These are phyloP conservation scores for Spheniscus humboldti DNA, from an alignment of 2,797 vertebrate genomes.

Conservation along the genomic window DNA sequence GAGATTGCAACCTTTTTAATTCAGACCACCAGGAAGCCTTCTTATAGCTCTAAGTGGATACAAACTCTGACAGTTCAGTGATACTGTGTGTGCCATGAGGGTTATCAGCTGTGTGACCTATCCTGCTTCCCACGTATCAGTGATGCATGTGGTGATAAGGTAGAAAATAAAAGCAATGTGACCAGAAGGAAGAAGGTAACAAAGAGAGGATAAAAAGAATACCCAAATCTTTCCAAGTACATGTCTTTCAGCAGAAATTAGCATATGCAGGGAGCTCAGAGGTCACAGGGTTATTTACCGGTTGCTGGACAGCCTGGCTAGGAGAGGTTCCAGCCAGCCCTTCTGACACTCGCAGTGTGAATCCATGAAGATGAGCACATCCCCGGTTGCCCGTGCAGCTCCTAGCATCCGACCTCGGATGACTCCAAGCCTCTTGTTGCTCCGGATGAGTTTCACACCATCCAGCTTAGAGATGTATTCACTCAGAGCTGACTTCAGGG, in stretches of 20 bases:
- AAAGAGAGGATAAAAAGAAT: not conserved
- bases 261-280: not conserved
- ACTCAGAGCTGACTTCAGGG: slow-evolving; percentile 81
- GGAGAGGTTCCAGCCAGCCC: slow-evolving; percentile 87
- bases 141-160: not conserved
- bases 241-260: not conserved
- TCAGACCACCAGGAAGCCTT: not conserved
- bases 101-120: not conserved
- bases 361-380: slow-evolving; percentile 88
- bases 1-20: not conserved
- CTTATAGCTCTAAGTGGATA: not conserved
- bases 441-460: slow-evolving; percentile 83
- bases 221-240: not conserved
- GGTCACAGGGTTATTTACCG: slow-evolving; percentile 67
- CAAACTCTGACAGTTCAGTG: not conserved
- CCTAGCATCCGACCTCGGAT: slow-evolving; percentile 82
- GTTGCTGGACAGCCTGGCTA: slow-evolving; percentile 83
- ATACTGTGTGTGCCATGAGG: not conserved
- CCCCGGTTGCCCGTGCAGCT: slow-evolving; percentile 80
- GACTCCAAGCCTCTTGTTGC: slow-evolving; percentile 80
- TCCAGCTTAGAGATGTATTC: slow-evolving; percentile 82
- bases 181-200: not conserved
- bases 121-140: not conserved
- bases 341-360: slow-evolving; percentile 86
- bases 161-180: not conserved